Percentiles rank a stretch among this genome's conserved stretches.
These are phyloP conservation scores for Sebastes matsubarae DNA, from an alignment of 2,797 vertebrate genomes.

Conservation along the genomic window DNA sequence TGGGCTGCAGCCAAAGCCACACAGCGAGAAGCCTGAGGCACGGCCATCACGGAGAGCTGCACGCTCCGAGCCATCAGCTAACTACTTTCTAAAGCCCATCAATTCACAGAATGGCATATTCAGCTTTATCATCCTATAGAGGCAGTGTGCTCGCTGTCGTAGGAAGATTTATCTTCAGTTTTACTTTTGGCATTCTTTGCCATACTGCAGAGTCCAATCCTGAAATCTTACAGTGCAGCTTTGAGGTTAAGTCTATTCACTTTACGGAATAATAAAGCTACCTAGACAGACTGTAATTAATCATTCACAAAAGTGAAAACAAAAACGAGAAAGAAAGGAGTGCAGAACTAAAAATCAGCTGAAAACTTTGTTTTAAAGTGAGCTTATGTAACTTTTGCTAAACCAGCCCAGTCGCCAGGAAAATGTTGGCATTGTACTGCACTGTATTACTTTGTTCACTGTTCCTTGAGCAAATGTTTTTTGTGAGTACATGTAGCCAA, in stretches of 20 bases:
- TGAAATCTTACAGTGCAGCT: slow-evolving; percentile 12
- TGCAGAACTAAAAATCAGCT: not conserved
- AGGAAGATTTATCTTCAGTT: slow-evolving; percentile 46
- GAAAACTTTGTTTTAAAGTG: not conserved
- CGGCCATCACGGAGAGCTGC: slow-evolving; percentile 29
- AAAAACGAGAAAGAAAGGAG: not conserved
- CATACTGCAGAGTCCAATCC: slow-evolving; percentile 28
- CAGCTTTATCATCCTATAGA: slow-evolving; percentile 55
- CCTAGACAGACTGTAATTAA: not conserved
- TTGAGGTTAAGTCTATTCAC: not conserved
- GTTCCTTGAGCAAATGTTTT: too few relatives aligned
- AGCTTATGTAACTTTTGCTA: not conserved
- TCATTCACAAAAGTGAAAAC: not conserved
- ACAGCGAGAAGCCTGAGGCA: slow-evolving; percentile 42
- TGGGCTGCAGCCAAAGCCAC: slow-evolving; percentile 54
- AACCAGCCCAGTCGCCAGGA: not conserved
- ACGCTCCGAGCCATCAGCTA: slow-evolving; percentile 58
- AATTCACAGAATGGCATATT: slow-evolving; percentile 58
- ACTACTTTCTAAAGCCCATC: slow-evolving; percentile 55
- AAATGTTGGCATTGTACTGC: too few relatives aligned
- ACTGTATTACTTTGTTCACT: too few relatives aligned
- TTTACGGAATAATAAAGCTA: not conserved
- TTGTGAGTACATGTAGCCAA: too few relatives aligned
- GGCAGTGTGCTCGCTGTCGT: slow-evolving; percentile 20
- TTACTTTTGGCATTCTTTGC: slow-evolving; percentile 32